These are phyloP conservation scores for Corythaeola cristata DNA, from an alignment of 2,113 vertebrate species.

Conservation along the genomic window DNA sequence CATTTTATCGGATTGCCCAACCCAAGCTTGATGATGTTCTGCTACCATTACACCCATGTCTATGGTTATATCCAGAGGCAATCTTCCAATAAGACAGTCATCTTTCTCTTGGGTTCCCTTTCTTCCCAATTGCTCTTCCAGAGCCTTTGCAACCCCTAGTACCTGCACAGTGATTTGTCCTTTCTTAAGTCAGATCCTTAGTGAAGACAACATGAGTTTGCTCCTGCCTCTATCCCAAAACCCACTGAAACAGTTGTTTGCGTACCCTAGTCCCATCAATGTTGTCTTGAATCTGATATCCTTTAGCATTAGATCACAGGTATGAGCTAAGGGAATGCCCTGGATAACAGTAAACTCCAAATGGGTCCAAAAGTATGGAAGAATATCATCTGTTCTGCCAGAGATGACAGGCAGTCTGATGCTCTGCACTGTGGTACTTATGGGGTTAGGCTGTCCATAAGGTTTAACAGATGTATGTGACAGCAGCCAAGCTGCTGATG, in stretches of 20 bases:
- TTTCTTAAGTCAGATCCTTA: not conserved
- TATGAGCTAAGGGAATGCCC: not conserved
- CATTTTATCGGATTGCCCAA: not conserved
- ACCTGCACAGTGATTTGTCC: not conserved
- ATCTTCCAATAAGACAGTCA: not conserved
- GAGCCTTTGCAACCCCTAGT: not conserved
- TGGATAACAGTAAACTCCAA: not conserved
- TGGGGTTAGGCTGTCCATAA: not conserved
- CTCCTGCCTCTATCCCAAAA: not conserved
- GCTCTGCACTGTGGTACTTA: not conserved
- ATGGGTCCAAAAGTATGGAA: not conserved
- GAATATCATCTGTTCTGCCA: not conserved
- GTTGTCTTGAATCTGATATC: not conserved
- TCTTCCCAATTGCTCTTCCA: not conserved
- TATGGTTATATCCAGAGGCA: not conserved
- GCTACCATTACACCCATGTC: not conserved
- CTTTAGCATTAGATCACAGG: not conserved
- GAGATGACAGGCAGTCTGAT: fast-evolving
- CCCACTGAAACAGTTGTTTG: not conserved
- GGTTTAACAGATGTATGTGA: not conserved
- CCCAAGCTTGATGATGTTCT: not conserved
- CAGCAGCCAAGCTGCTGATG: not conserved
- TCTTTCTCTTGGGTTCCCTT: not conserved
- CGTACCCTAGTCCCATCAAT: not conserved
- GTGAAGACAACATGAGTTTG: not conserved